phyloP scores from a whole-genome alignment of 2,113 vertebrate genomes.

The Ciconia stormi region DNA sequence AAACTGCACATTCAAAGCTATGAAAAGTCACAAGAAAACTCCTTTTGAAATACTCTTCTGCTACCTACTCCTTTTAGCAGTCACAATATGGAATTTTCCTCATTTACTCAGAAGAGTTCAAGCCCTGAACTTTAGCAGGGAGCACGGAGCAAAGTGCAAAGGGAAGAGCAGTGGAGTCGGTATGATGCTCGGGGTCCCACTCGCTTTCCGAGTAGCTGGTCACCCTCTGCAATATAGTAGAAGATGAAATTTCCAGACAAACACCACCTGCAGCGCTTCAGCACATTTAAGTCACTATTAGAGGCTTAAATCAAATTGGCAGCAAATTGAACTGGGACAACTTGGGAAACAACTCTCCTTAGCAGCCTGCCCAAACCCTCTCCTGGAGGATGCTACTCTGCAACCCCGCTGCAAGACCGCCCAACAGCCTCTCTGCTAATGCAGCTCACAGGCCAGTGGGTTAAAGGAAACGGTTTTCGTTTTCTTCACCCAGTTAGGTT shows the following conservation, averaged over 20 bases:
- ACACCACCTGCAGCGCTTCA: neutral
- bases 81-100: neutral
- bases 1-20: neutral
- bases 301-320: neutral
- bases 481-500: neutral
- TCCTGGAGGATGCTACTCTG: neutral
- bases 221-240: neutral
- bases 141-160: neutral
- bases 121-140: neutral
- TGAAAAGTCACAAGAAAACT: neutral
- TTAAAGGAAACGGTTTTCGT: neutral
- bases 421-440: rapidly evolving
- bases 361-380: neutral
- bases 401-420: rapidly evolving
- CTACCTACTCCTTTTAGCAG: neutral
- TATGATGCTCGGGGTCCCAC: rapidly evolving
- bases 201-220: neutral
- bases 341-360: neutral
- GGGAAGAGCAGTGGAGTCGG: neutral
- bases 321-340: neutral
- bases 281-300: neutral
- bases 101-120: neutral
- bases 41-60: neutral
- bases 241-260: neutral
- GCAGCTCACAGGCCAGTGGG: neutral